Conservation (phyloP, 1,140 invertebrate species). For the Pseudomyrmex sp. region DNA sequence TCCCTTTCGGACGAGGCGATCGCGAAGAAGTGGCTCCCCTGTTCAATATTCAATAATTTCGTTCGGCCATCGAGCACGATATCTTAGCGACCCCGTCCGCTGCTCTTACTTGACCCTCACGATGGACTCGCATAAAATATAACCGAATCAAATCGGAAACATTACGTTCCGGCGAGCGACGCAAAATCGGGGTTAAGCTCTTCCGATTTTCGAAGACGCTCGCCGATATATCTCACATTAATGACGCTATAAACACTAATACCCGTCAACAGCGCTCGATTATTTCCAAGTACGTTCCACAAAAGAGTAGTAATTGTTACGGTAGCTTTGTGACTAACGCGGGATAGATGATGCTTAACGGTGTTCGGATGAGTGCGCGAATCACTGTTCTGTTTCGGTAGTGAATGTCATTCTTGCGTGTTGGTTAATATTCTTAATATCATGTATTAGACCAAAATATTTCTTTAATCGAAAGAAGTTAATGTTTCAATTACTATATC, state of each 20-base stretch:
- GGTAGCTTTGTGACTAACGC: constrained; percentile 11
- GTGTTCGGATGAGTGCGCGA: constrained; percentile 20
- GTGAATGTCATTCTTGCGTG: neutral
- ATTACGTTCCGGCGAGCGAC: constrained; percentile 68
- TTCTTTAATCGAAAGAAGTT: neutral
- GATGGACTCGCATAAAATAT: constrained; percentile 73
- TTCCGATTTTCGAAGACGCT: constrained; percentile 73
- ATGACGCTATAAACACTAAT: constrained; percentile 73
- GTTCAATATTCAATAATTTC: constrained; percentile 80
- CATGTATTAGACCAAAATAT: neutral
- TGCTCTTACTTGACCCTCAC: constrained; percentile 49
- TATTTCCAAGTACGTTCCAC: constrained; percentile 34
- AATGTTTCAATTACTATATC: neutral
- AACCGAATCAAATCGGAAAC: constrained; percentile 79
- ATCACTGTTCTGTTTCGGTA: constrained; percentile 12
- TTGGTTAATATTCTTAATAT: constrained; percentile 1
- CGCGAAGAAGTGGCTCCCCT: constrained; percentile 65
- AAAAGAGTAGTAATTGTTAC: constrained; percentile 58
- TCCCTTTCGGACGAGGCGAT: constrained; percentile 35
- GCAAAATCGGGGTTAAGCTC: constrained; percentile 79
- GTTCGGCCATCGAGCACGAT: constrained; percentile 35
- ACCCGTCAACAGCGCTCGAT: constrained; percentile 21
- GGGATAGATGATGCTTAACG: constrained; percentile 36
- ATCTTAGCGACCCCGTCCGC: constrained; percentile 33
- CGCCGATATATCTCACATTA: constrained; percentile 74